Evolutionary conservation across 2,113 vertebrate species (phyloP), one percentile per base, ranked within the genome.

Genomic region (Erythrolamprus reginae): DNA sequence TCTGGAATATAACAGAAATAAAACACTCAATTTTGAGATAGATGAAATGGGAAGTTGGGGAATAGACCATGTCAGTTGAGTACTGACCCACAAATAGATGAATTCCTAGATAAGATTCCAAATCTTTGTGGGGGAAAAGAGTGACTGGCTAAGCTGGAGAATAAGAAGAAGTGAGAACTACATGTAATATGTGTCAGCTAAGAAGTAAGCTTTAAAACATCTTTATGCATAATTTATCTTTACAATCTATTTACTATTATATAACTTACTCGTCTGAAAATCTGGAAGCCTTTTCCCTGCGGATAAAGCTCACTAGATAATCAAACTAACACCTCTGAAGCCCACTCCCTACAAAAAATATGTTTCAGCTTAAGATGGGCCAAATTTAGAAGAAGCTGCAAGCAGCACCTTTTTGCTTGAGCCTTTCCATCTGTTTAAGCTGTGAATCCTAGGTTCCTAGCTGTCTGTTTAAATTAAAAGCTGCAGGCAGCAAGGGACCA

Each of bases 381-480:
- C 0, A 33, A 87, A 90, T 94, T 95, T 95, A 94, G 95, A 95
- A 95, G 93, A 91, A 90, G 87, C 90, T 94, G 95, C 90, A 95
- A 96, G 94, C 90, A 92, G 89, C 70, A 95, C 92, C 95, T 95
- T 93, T 95, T 95, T 95, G 93, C 93, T 94, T 94, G 94, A 92
- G 91, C 91, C 94, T 95, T 96, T 96, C 95, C 95, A 96, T 96
- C 95, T 96, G 95, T 94, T 95, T 96, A 92, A 95, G 94, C 95
- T 95, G 95, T 95, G 95, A 96, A 96, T 95, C 93, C 95, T 96
- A 87, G 50, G 95, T 94, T 96, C 95, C 89, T 95, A 0, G 89
- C 96, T 96, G 95, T 95, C 96, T 94, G 92, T 85, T 96, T 95
- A 96, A 93, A 96, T 96, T 96, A 96, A 96, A 95, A 94, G 70